Conservation (phyloP, 2,888 invertebrate species). For the Poecilus cupreus region DNA sequence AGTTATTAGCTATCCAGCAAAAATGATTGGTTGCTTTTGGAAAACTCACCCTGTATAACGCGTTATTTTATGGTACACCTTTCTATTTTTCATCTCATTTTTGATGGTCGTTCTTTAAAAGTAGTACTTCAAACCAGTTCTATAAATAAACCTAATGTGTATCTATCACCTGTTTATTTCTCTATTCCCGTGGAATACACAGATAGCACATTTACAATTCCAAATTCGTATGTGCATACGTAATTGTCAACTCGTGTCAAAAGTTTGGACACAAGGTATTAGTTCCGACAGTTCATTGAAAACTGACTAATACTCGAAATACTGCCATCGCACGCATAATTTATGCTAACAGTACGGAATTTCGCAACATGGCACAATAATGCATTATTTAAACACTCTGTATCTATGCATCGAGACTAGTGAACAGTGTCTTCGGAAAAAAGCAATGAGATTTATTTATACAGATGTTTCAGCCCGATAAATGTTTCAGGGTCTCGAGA, state of each 20-base stretch:
- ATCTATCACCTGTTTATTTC: not conserved
- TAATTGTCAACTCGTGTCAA: slow-evolving; percentile 24
- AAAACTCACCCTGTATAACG: too few relatives aligned
- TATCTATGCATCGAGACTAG: slow-evolving; percentile 12
- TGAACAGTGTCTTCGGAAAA: slow-evolving; percentile 9
- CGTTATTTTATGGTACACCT: too few relatives aligned
- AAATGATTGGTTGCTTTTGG: too few relatives aligned
- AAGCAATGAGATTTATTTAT: slow-evolving; percentile 56
- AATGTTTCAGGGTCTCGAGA: slow-evolving; percentile 47
- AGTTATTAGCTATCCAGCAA: too few relatives aligned
- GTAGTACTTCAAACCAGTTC: too few relatives aligned
- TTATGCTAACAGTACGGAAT: slow-evolving; percentile 31
- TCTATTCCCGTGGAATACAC: not conserved
- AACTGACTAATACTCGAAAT: slow-evolving; percentile 32
- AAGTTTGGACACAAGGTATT: slow-evolving; percentile 19
- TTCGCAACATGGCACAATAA: not conserved
- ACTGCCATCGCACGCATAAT: not conserved
- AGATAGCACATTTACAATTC: slow-evolving; percentile 4
- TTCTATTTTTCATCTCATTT: too few relatives aligned
- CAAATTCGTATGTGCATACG: not conserved
- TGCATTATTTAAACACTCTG: slow-evolving; percentile 34
- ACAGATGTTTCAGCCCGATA: slow-evolving; percentile 45
- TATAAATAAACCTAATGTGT: too few relatives aligned
- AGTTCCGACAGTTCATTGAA: slow-evolving; percentile 36
- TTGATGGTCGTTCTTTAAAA: too few relatives aligned